Evolutionary conservation across 2,888 invertebrate species (phyloP), one percentile per base, ranked within the genome.

Genomic region (Anthoptus insignis): DNA sequence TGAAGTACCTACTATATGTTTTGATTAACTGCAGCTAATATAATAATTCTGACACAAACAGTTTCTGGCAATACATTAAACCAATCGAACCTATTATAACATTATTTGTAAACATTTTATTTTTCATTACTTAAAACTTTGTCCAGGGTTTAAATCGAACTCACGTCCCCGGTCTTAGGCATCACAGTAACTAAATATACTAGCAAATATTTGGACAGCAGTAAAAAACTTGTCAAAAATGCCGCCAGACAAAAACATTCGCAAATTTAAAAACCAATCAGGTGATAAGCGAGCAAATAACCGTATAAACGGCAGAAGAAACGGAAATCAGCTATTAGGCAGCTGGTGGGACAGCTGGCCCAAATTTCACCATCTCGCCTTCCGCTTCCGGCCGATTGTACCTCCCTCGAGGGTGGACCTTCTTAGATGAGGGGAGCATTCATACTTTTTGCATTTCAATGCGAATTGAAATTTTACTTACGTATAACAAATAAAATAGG

Each of bases 351-450:
- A 83, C 91, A 91, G 91, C 92, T 91, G 92, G 81, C 75, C 88
- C 90, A 86, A 91, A 91, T 86, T 91, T 90, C 85, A 86, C 84
- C 82, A 90, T 91, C 88, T 93, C 92, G 91, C 87, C 91, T 92
- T 93, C 92, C 92, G 92, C 82, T 93, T 93, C 92, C 92, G 89
- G 81, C 78, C 85, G 87, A 91, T 92, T 92, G 91, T 91, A 83
- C 37, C 21, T 45, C 77, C 78, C 75, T 78, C 75, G 76, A 81
- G 86, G 88, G 86, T 87, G 87, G 84, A 84, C 45, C 21, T 45
- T 21, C 72, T 67, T 74, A 59, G 70, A 64, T 64, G 71, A 72
- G 67, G 64, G 66, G 61, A 59, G 53, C 49, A 67, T 66, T 64
- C 61, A 61, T n/a, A 7, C 34, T 61, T 47, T 21, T 39, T 39